Percentiles rank a stretch among this genome's conserved stretches.
phyloP scores from a whole-genome alignment of 2,888 invertebrate species.

The Crossocerus cetratus region DNA sequence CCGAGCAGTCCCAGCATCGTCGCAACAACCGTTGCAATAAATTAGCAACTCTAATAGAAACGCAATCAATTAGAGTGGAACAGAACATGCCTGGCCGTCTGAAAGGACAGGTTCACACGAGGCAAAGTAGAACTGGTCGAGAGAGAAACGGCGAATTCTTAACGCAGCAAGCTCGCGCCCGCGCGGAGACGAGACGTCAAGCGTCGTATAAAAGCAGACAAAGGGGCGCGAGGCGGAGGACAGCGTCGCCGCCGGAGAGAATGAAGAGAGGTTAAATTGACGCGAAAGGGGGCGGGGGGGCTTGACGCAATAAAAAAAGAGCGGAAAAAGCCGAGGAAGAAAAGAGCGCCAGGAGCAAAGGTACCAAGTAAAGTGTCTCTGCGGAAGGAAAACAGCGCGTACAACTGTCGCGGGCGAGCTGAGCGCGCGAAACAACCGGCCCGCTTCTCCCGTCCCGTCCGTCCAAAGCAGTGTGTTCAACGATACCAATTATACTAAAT shows the following conservation, averaged over 20 bases:
- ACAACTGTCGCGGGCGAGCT: slow-evolving; percentile 17
- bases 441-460: neutral
- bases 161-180: slow-evolving; percentile 24
- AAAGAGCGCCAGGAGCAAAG: neutral
- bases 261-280: slow-evolving; percentile 37
- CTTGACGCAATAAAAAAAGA: slow-evolving; percentile 27
- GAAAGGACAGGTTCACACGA: neutral
- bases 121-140: neutral
- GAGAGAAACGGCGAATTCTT: slow-evolving; percentile 22
- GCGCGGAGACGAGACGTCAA: slow-evolving; percentile 19
- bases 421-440: too few species aligned
- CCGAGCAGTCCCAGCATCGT: too few species aligned
- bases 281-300: slow-evolving; percentile 37
- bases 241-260: slow-evolving; percentile 5
- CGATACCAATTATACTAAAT: neutral
- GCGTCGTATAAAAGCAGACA: slow-evolving; percentile 37
- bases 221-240: slow-evolving; percentile 35
- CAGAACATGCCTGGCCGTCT: too few species aligned
- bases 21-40: too few species aligned
- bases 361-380: slow-evolving; percentile 14
- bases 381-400: slow-evolving; percentile 33
- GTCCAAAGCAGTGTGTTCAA: neutral
- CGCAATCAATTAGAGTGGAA: too few species aligned
- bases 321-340: neutral
- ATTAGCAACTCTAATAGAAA: too few species aligned